These are phyloP conservation scores for Sorex fumeus DNA, from an alignment of 2,113 vertebrate species.

Conservation along the genomic window DNA sequence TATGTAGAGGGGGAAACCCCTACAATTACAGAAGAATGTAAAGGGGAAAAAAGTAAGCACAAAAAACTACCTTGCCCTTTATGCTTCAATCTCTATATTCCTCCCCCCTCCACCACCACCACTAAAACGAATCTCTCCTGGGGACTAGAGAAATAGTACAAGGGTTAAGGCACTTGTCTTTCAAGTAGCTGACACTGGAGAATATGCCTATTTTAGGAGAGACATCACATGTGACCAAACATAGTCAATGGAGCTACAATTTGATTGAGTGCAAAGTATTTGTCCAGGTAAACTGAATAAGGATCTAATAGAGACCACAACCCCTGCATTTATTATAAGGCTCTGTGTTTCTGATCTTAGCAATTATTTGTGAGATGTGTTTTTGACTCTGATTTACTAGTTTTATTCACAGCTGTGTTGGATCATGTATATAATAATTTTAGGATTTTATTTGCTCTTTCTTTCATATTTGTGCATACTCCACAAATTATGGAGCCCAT, in stretches of 20 bases:
- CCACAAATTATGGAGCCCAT: neutral
- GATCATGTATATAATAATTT: neutral
- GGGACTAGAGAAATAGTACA: too few relatives aligned
- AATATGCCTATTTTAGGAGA: neutral
- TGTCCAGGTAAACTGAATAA: neutral
- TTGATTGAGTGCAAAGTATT: neutral
- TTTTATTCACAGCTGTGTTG: neutral
- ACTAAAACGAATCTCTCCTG: too few relatives aligned
- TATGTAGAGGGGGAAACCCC: too few relatives aligned
- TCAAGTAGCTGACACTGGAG: too few relatives aligned
- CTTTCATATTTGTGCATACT: neutral
- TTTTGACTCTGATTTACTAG: neutral
- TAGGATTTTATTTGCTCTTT: neutral
- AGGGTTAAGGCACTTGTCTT: too few relatives aligned
- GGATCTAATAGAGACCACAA: neutral
- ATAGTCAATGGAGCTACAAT: neutral
- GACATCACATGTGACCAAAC: neutral
- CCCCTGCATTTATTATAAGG: neutral
- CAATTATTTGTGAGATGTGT: neutral
- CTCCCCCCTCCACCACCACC: too few relatives aligned
- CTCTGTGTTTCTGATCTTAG: neutral
- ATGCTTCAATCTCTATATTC: too few relatives aligned
- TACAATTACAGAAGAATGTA: too few relatives aligned
- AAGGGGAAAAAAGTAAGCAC: too few relatives aligned
- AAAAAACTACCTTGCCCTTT: too few relatives aligned